Conservation (phyloP, 2,888 invertebrate genomes). For the Aphidius colemani region DNA sequence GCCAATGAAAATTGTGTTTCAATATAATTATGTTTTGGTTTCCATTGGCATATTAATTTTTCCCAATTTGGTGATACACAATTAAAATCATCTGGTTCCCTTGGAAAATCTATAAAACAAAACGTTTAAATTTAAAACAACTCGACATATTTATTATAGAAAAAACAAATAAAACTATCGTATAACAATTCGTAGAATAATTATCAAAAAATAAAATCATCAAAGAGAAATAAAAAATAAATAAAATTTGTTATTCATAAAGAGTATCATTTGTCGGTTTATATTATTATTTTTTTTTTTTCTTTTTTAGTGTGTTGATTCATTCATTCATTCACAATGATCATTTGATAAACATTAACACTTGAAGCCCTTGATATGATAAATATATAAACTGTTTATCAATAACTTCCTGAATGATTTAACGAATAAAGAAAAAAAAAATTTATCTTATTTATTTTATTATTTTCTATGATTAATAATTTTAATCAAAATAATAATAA, state of each 20-base stretch:
- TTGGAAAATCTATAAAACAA: constrained; percentile 64
- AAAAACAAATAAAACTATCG: not conserved
- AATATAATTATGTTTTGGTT: constrained; percentile 65
- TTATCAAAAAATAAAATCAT: no score
- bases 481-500: not conserved
- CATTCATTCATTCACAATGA: not conserved
- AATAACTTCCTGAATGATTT: constrained; percentile 10
- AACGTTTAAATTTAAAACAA: no score
- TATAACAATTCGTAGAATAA: not conserved
- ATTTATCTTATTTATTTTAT: not conserved
- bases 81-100: constrained; percentile 70
- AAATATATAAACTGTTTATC: constrained; percentile 12
- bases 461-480: constrained; percentile 15
- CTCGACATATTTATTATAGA: not conserved
- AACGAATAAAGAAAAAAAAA: no score
- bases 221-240: no score
- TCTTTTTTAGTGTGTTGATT: not conserved
- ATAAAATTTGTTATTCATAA: no score
- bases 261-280: no score
- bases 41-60: constrained; percentile 77
- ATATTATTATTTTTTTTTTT: no score
- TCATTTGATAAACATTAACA: not conserved
- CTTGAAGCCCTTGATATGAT: not conserved
- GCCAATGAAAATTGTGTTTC: constrained; percentile 64
- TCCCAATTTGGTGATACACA: constrained; percentile 78